phyloP scores from a whole-genome alignment of 2,113 vertebrate genomes.

The Eptesicus fuscus region DNA sequence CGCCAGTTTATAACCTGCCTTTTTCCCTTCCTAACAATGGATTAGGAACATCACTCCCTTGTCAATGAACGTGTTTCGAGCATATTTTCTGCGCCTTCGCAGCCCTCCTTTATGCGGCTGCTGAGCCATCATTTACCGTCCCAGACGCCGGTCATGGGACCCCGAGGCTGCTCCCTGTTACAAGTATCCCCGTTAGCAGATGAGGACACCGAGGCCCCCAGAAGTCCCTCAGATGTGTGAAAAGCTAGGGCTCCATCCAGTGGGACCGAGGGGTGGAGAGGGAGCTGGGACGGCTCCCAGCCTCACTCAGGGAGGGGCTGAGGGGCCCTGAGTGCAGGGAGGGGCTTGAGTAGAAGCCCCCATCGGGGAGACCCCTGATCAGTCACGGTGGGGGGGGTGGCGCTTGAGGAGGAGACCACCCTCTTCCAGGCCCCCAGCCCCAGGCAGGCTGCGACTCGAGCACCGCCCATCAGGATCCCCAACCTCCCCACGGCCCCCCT shows the following conservation, averaged over 20 bases:
- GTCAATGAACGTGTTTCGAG: background rate
- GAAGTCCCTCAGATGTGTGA: background rate
- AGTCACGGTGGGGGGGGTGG: background rate
- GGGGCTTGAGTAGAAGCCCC: background rate
- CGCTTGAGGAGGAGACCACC: background rate
- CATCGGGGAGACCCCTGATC: background rate
- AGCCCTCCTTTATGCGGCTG: background rate
- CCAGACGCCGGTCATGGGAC: background rate
- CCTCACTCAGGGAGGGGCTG: background rate
- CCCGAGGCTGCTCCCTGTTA: background rate
- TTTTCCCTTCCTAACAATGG: background rate
- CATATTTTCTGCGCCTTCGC: background rate
- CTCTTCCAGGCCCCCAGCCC: background rate
- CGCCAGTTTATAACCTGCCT: background rate
- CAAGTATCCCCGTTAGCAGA: background rate
- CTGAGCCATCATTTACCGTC: background rate
- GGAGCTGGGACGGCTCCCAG: background rate
- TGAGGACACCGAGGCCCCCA: background rate
- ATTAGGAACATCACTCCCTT: background rate
- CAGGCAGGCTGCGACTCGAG: rapidly evolving
- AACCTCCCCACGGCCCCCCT: background rate
- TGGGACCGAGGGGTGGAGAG: too few species aligned
- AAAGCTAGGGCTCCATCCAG: background rate
- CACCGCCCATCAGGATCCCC: background rate
- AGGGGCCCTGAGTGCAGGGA: background rate